Conservation (phyloP, 2,797 vertebrate species). For the Tenualosa thibaudeaui region DNA sequence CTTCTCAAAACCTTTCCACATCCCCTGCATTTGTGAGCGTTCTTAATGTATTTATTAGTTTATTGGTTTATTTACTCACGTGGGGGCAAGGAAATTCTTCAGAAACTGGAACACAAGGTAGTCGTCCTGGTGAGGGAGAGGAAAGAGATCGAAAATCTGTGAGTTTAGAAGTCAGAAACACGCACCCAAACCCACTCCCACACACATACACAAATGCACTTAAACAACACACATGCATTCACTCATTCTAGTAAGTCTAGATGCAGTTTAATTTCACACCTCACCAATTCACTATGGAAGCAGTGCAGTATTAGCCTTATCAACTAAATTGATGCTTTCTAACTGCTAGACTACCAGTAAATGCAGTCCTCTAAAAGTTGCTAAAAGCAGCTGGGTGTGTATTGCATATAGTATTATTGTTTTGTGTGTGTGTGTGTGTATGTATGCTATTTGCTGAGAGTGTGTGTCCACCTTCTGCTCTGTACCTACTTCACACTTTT, state of each 20-base stretch:
- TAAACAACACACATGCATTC: background rate
- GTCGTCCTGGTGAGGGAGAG: conserved; percentile 70
- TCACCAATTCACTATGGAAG: background rate
- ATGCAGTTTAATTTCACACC: background rate
- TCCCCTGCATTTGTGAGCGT: background rate
- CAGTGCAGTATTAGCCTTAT: background rate
- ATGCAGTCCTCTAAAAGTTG: background rate
- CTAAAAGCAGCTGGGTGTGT: background rate
- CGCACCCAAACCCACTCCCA: background rate
- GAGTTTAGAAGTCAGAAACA: background rate
- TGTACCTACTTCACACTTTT: no score
- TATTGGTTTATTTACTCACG: conserved; percentile 60
- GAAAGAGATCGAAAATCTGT: conserved; percentile 2
- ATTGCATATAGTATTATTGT: no score
- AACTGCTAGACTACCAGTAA: no score
- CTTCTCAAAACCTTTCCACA: background rate
- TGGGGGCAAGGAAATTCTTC: conserved; percentile 78
- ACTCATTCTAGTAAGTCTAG: background rate
- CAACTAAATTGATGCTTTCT: background rate
- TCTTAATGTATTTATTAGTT: background rate
- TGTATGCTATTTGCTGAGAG: background rate
- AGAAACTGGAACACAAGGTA: conserved; percentile 82
- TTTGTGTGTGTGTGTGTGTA: background rate
- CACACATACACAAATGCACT: background rate
- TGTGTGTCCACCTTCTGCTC: background rate